Evolutionary conservation across 2,888 invertebrate genomes (phyloP).

Genomic region (Drosophila merina): DNA sequence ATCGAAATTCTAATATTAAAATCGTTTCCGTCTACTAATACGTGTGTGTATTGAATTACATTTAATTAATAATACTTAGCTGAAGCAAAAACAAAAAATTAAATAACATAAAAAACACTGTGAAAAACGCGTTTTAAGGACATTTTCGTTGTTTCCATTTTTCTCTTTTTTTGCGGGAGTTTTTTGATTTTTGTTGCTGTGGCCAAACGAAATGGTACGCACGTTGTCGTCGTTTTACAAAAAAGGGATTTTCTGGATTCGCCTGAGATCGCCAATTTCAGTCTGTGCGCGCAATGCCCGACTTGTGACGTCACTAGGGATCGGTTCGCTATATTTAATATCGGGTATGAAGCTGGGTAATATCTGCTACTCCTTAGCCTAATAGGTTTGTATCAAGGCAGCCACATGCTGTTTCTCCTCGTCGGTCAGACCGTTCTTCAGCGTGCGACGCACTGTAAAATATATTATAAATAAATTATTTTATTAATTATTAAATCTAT

Average conservation of each 20-base stretch:
- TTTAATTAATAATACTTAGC: slow-evolving; percentile 72
- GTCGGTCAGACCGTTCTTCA: slow-evolving; percentile 91
- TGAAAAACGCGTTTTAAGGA: slow-evolving; percentile 58
- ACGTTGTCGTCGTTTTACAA: slow-evolving; percentile 32
- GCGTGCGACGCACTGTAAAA: slow-evolving; percentile 89
- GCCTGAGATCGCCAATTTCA: slow-evolving; percentile 74
- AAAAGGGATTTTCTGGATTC: slow-evolving; percentile 34
- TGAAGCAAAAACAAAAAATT: slow-evolving; percentile 60
- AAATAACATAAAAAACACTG: slow-evolving; percentile 54
- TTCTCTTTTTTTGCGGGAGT: slow-evolving; percentile 3
- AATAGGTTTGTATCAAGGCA: slow-evolving; percentile 90
- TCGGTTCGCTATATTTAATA: slow-evolving; percentile 19
- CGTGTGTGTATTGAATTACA: slow-evolving; percentile 49
- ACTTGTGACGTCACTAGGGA: slow-evolving; percentile 75
- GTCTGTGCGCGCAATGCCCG: slow-evolving; percentile 63
- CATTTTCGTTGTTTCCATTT: slow-evolving; percentile 57
- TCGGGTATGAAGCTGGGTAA: slow-evolving; percentile 13
- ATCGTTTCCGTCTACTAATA: slow-evolving; percentile 66
- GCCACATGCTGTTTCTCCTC: slow-evolving; percentile 92
- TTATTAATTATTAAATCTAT: background rate
- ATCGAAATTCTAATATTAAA: slow-evolving; percentile 43
- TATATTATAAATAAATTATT: slow-evolving; percentile 14
- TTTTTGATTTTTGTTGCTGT: slow-evolving; percentile 3
- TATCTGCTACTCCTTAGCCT: slow-evolving; percentile 57
- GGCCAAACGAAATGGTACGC: slow-evolving; percentile 22